Evolutionary conservation across 1,140 invertebrate species (phyloP).

Genomic region (Pinna nobilis): DNA sequence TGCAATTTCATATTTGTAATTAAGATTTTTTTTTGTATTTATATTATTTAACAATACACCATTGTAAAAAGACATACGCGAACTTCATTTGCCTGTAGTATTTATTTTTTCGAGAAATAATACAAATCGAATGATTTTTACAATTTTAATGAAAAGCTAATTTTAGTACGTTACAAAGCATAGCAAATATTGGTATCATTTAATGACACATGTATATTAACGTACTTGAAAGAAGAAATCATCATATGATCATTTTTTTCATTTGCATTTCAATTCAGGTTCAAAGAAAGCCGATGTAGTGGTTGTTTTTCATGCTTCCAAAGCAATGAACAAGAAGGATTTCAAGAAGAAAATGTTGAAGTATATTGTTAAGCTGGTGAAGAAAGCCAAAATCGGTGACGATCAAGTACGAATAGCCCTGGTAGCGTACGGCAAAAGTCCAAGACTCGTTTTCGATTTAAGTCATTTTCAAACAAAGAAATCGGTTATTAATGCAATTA

Average conservation of each 20-base stretch:
- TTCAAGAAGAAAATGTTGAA: conserved; percentile 37
- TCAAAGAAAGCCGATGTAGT: conserved; percentile 26
- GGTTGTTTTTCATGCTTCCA: conserved; percentile 38
- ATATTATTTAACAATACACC: no score
- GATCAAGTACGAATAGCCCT: conserved; percentile 39
- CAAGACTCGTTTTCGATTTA: conserved; percentile 26
- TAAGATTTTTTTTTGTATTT: no score
- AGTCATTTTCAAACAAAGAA: conserved; percentile 26
- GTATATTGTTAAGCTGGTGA: conserved; percentile 36
- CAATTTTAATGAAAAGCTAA: no score
- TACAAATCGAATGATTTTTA: no score
- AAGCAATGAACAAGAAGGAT: conserved; percentile 11
- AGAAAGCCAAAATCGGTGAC: conserved; percentile 33
- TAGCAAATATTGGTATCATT: no score
- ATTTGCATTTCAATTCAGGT: neutral
- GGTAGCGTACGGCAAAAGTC: conserved; percentile 29
- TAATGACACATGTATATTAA: no score
- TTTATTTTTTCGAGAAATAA: no score
- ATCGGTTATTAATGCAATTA: conserved; percentile 22
- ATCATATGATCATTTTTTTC: neutral
- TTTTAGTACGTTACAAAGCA: no score
- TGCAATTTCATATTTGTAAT: no score
- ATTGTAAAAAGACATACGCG: no score
- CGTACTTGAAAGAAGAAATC: no score
- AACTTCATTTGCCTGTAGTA: no score